Percentiles rank a stretch among this genome's conserved stretches.
Conservation (phyloP, 1,140 invertebrate genomes). For the Pseudoatta argentina region DNA sequence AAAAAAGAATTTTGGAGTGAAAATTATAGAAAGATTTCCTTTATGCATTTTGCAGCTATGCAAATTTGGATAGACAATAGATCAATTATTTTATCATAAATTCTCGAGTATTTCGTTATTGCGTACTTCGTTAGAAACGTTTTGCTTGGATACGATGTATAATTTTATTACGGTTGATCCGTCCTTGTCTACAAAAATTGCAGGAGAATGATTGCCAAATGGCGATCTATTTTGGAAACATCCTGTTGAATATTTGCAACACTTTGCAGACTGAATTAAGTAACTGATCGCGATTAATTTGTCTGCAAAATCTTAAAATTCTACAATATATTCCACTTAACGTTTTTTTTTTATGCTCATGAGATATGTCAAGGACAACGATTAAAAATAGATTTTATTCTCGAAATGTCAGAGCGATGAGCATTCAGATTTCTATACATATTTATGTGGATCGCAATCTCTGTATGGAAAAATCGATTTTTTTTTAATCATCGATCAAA, state of each 20-base stretch:
- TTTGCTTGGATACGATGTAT: not conserved
- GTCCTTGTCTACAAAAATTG: not conserved
- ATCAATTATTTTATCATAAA: too few relatives aligned
- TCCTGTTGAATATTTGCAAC: not conserved
- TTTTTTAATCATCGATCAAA: not conserved
- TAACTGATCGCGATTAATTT: conserved; percentile 14
- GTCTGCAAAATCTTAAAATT: not conserved
- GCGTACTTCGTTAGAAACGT: too few relatives aligned
- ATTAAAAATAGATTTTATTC: conserved; percentile 24
- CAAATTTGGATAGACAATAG: too few relatives aligned
- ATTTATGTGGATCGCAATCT: not conserved
- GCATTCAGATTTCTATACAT: not conserved
- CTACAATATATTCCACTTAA: not conserved
- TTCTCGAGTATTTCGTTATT: too few relatives aligned
- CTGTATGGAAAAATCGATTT: not conserved
- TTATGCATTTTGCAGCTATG: too few relatives aligned
- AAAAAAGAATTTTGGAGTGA: too few relatives aligned
- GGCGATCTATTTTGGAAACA: not conserved
- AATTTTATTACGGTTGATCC: not conserved
- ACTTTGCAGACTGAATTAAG: not conserved
- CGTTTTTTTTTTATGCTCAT: not conserved
- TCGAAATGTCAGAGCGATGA: conserved; percentile 13
- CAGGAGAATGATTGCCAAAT: not conserved
- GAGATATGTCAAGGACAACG: conserved; percentile 1
- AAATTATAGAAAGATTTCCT: too few relatives aligned